These are phyloP conservation scores for Aegypius monachus DNA, from an alignment of 2,113 vertebrate genomes.

Conservation along the genomic window DNA sequence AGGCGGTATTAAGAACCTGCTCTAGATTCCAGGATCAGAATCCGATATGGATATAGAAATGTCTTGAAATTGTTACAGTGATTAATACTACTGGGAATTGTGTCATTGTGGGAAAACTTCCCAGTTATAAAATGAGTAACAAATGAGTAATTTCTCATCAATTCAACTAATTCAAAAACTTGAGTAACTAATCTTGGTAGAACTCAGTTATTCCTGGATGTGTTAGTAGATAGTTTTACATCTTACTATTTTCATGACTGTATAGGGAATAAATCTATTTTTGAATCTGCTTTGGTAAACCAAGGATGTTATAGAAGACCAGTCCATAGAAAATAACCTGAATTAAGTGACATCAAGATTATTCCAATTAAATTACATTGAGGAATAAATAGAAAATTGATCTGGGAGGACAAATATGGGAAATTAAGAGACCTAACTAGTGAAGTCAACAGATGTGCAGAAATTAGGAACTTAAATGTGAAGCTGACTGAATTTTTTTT, in stretches of 20 bases:
- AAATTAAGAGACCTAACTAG: not conserved
- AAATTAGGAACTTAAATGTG: not conserved
- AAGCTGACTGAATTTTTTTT: not conserved
- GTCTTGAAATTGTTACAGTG: not conserved
- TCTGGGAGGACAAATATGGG: not conserved
- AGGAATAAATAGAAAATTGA: not conserved
- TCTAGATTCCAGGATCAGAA: not conserved
- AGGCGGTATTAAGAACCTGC: not conserved
- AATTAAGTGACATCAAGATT: not conserved
- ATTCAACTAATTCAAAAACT: not conserved
- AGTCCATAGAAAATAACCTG: not conserved
- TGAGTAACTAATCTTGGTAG: not conserved
- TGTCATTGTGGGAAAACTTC: not conserved
- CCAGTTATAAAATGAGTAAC: not conserved
- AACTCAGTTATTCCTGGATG: not conserved
- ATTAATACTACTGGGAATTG: not conserved
- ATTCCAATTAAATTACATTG: not conserved
- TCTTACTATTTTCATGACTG: not conserved
- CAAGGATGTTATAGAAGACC: not conserved
- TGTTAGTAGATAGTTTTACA: not conserved
- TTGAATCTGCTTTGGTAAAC: not conserved
- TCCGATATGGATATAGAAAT: not conserved
- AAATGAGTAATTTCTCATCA: not conserved
- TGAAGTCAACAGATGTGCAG: not conserved
- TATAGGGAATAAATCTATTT: not conserved